Evolutionary conservation across 64 coral and sea anemone genomes (phyloP), one percentile per base, ranked within the genome.

Genomic region (Astreopora myriophthalma): DNA sequence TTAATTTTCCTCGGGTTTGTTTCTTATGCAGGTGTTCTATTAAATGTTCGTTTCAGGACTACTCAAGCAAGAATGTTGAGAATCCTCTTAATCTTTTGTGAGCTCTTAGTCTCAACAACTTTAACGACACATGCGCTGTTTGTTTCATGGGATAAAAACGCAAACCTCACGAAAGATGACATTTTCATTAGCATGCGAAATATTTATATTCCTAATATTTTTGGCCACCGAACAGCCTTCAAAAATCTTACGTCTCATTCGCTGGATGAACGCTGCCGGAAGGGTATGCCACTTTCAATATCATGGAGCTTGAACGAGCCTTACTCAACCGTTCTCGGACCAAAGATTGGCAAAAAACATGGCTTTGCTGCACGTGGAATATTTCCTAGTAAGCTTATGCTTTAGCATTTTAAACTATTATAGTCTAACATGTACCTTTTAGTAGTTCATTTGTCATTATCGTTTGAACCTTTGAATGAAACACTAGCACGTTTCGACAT

Each of bases 221-320:
- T n/a, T 63, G 25, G 38, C 40, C 11, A 0, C 0, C 55, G 69
- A 42, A 48, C 31, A 34, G 20, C 28, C n/a, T 86, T 86, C 7
- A 16, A 19, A 64, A 96, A 96, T 33, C 35, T 96, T 5, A 96
- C 91, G 2, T 83, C 89, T 22, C 84, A 51, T 31, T 79, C 91
- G n/a, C 64, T 96, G 26, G 95, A 96, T 34, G 80, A 96, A 80
- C 79, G 95, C n/a, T 96, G 95, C 49, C 72, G 66, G 1, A 31
- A 46, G 31, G 95, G 95, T 30, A 67, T 86, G 60, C 80, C 91
- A 1, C 68, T 96, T 19, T 90, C 95, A 2, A 85, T 96, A 32
- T 92, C 95, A 2, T 93, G 87, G 80, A 80, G 75, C 55, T 73
- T 92, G 3, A 93, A 96, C 32, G 77, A 90, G 26, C 95, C 95